Evolutionary conservation across 2,888 invertebrate genomes (phyloP).

Genomic region (Phymatocera aterrima): DNA sequence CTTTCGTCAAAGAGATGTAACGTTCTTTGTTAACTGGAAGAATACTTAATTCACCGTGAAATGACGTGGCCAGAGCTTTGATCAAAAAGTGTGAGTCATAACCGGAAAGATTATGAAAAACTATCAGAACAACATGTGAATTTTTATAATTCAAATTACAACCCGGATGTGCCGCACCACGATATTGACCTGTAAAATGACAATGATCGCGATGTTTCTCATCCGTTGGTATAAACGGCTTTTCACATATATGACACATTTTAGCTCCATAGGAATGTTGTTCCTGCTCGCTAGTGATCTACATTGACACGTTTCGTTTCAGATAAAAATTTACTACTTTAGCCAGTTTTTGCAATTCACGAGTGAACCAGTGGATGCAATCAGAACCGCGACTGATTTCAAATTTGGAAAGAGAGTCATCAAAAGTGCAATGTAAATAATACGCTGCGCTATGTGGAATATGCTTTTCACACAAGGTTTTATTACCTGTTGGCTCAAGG

Average conservation of each 20-base stretch:
- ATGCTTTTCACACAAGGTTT: no score
- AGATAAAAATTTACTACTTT: constrained; percentile 29
- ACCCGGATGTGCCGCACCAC: constrained; percentile 44
- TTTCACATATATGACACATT: constrained; percentile 50
- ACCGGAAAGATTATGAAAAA: constrained; percentile 62
- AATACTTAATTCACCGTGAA: no score
- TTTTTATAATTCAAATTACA: neutral
- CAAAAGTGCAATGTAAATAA: no score
- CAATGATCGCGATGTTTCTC: constrained; percentile 51
- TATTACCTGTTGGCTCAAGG: no score
- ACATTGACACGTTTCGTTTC: constrained; percentile 37
- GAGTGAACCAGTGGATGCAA: constrained; percentile 51
- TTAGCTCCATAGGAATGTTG: constrained; percentile 21
- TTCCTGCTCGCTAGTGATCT: constrained; percentile 41
- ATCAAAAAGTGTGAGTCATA: constrained; percentile 64
- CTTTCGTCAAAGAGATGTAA: no score
- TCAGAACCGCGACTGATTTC: constrained; percentile 35
- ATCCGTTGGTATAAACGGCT: constrained; percentile 28
- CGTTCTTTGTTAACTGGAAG: no score
- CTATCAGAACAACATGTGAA: neutral
- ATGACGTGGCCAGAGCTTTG: no score
- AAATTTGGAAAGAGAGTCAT: no score
- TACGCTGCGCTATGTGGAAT: no score
- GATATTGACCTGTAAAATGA: constrained; percentile 51
- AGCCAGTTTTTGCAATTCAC: constrained; percentile 41